These are phyloP conservation scores for Chlorocebus sabaeus DNA, from an alignment of 2,113 vertebrate species.

Conservation along the genomic window DNA sequence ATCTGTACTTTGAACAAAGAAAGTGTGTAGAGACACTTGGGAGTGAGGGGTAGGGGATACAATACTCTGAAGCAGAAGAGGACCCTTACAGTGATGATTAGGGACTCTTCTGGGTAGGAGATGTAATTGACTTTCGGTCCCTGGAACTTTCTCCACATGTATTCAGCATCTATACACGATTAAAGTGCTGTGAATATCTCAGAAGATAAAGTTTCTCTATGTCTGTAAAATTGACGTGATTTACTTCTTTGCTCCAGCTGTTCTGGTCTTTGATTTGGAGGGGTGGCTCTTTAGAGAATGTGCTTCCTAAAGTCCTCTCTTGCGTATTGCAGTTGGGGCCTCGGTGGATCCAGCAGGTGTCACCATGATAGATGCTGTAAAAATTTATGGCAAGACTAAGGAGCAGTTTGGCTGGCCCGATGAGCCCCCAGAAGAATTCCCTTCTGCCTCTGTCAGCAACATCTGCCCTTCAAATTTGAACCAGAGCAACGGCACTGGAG, in stretches of 20 bases:
- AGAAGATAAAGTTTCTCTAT: not conserved
- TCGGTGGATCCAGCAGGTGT: conserved; percentile 98
- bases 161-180: not conserved
- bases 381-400: conserved; percentile 99
- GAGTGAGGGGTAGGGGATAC: not conserved
- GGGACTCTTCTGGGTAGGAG: not conserved
- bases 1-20: not conserved
- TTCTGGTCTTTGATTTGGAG: not conserved
- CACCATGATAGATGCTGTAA: conserved; percentile 99
- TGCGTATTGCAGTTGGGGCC: conserved; percentile 89
- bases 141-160: not conserved
- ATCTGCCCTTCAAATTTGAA: conserved; percentile 95
- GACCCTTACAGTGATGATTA: not conserved
- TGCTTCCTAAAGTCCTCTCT: conserved; percentile 36
- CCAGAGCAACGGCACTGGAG: conserved; percentile 90
- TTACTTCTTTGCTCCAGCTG: not conserved
- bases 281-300: not conserved
- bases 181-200: not conserved
- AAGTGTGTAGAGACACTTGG: not conserved
- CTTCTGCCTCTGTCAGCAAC: conserved; percentile 94
- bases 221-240: not conserved
- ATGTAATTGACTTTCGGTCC: not conserved
- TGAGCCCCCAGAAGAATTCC: conserved; percentile 97
- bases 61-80: not conserved
- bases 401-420: conserved; percentile 99